These are phyloP conservation scores for Melanchra persicariae DNA, from an alignment of 2,888 invertebrate genomes.

Conservation along the genomic window DNA sequence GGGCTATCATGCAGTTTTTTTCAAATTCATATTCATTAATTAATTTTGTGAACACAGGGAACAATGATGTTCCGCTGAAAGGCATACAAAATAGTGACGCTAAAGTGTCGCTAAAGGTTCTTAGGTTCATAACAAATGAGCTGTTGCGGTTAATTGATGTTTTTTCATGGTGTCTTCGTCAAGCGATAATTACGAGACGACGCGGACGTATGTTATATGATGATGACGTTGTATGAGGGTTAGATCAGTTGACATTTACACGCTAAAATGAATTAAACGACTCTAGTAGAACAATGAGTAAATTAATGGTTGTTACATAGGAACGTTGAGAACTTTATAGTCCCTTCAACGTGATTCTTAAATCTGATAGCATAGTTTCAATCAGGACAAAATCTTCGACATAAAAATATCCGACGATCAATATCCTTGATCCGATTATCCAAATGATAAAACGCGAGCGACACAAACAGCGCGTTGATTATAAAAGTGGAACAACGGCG, in stretches of 20 bases:
- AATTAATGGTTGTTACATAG: constrained; percentile 41
- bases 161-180: neutral
- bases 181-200: neutral
- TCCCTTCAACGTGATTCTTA: neutral
- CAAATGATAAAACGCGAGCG: constrained; percentile 30
- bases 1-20: too few relatives aligned
- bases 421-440: constrained; percentile 45
- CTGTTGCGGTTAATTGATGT: too few relatives aligned
- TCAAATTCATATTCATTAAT: too few relatives aligned
- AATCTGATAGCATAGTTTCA: neutral
- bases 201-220: constrained; percentile 1
- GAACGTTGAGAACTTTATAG: constrained; percentile 1
- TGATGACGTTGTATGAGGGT: constrained; percentile 44
- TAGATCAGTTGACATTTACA: constrained; percentile 48
- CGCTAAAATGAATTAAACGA: constrained; percentile 35
- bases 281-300: constrained; percentile 38
- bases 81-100: too few relatives aligned
- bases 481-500: constrained; percentile 46
- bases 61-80: too few relatives aligned
- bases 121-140: neutral
- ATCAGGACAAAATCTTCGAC: constrained; percentile 4
- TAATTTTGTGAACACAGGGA: too few relatives aligned
- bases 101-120: too few relatives aligned
- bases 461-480: constrained; percentile 55
- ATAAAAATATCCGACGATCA: constrained; percentile 25